Conservation (phyloP, 2,113 vertebrate species). For the Ahaetulla prasina region DNA sequence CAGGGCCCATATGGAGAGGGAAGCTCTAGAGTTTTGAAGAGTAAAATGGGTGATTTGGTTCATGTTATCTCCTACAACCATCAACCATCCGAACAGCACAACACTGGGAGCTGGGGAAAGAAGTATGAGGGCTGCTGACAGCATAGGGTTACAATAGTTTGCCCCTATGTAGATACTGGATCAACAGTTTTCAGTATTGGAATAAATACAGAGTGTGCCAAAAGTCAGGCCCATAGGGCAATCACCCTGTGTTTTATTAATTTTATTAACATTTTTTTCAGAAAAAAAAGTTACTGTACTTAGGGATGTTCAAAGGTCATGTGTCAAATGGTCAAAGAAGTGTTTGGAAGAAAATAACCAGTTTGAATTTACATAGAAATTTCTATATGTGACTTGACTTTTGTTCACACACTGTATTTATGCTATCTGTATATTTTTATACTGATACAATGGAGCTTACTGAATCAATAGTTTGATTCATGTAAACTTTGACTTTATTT, state of each 20-base stretch:
- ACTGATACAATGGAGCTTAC: not conserved
- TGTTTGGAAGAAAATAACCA: not conserved
- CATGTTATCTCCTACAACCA: not conserved
- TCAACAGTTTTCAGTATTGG: not conserved
- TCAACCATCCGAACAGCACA: not conserved
- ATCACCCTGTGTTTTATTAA: not conserved
- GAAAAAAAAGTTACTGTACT: not conserved
- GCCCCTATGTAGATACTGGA: not conserved
- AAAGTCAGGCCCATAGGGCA: not conserved
- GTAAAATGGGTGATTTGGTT: not conserved
- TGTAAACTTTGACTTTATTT: not conserved
- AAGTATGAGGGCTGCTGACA: not conserved
- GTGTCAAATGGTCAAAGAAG: not conserved
- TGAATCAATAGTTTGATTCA: not conserved
- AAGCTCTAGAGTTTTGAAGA: not conserved
- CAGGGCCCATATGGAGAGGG: not conserved
- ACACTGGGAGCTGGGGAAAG: not conserved
- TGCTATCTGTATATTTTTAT: not conserved
- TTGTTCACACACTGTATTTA: not conserved
- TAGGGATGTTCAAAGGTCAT: not conserved
- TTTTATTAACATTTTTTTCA: not conserved
- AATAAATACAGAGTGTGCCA: not conserved
- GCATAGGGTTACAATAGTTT: not conserved
- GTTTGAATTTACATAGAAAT: not conserved
- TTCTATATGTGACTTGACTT: not conserved